Evolutionary conservation across 1,140 invertebrate genomes (phyloP).

Genomic region (Pentalonia nigronervosa): DNA sequence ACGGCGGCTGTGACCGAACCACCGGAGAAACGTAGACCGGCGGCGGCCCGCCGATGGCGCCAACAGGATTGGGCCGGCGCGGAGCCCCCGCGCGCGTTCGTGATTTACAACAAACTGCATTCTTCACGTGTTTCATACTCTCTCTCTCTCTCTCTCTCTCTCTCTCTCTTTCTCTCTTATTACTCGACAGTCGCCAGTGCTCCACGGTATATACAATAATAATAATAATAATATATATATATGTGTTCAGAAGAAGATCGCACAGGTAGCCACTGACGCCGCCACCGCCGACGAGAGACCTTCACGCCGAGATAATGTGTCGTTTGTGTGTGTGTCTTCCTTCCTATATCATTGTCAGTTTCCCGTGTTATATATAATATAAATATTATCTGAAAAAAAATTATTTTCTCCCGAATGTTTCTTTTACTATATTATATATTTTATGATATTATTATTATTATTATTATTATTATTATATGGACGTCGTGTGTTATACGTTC

Average conservation of each 20-base stretch:
- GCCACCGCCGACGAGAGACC: background rate
- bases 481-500: too few relatives aligned
- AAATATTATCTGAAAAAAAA: background rate
- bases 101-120: constrained; percentile 58
- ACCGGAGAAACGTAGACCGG: constrained; percentile 32
- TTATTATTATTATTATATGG: background rate
- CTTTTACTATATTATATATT: background rate
- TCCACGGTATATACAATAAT: background rate
- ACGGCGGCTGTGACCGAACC: constrained; percentile 2
- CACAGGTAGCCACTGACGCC: constrained; percentile 30
- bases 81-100: background rate
- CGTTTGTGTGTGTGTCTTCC: background rate
- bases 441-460: background rate
- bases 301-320: background rate
- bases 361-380: background rate
- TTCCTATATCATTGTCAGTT: background rate
- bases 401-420: background rate
- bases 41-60: constrained; percentile 36
- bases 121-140: constrained; percentile 19
- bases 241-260: constrained; percentile 21
- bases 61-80: constrained; percentile 45
- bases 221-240: background rate
- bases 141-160: background rate
- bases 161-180: background rate
- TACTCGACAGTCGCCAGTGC: background rate